Evolutionary conservation across 2,113 vertebrate genomes (phyloP).

Genomic region (Tretioscincus oriximinensis): DNA sequence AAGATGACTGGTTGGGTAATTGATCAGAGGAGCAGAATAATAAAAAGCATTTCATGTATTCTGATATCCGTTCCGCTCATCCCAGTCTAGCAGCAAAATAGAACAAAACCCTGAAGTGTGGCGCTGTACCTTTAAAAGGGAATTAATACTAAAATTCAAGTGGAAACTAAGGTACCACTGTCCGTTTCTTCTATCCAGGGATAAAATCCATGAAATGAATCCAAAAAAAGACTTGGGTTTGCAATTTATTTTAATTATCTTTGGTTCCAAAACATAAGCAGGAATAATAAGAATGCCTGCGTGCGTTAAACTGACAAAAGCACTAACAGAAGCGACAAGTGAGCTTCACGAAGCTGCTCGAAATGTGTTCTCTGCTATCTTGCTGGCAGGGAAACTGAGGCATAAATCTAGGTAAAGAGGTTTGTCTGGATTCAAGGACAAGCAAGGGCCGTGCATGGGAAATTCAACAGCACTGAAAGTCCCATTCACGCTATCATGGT

Average conservation of each 20-base stretch:
- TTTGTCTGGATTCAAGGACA: background rate
- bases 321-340: background rate
- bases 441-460: too few species aligned
- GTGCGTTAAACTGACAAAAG: background rate
- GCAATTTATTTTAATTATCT: constrained; percentile 38
- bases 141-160: background rate
- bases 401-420: background rate
- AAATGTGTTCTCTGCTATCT: background rate
- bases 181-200: constrained; percentile 1
- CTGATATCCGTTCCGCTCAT: background rate
- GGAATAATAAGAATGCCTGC: constrained; percentile 5
- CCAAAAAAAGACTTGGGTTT: background rate
- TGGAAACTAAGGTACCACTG: constrained; percentile 8
- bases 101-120: background rate
- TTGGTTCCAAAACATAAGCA: constrained; percentile 29
- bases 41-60: background rate
- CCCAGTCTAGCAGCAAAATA: background rate
- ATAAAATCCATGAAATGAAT: constrained; percentile 18
- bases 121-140: constrained; percentile 8
- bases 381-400: constrained; percentile 7
- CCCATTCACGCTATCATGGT: too few species aligned
- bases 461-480: too few species aligned
- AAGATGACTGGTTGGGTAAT: background rate
- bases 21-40: background rate
- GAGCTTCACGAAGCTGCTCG: background rate